phyloP scores from a whole-genome alignment of 30 jellyfish, hydroid and myxozoan species.

The Turritopsis rubra region DNA sequence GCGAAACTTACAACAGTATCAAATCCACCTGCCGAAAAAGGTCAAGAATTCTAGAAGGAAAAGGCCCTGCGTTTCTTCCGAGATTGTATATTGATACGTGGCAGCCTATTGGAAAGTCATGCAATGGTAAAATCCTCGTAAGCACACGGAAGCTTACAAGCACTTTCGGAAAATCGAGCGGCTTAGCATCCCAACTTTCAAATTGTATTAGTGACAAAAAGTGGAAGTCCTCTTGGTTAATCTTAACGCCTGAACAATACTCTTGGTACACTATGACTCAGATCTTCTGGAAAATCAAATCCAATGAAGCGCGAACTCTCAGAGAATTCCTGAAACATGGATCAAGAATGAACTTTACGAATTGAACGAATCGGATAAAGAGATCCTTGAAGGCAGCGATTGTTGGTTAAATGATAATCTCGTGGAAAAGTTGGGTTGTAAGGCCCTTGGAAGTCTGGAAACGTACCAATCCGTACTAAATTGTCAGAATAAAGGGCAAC shows the following conservation, averaged over 20 bases:
- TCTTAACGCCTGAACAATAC: slow-evolving; percentile 1
- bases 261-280: neutral
- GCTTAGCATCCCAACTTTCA: slow-evolving; percentile 13
- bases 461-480: slow-evolving; percentile 22
- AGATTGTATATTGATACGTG: too few relatives aligned
- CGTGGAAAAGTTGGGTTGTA: slow-evolving; percentile 21
- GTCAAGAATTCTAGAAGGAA: too few relatives aligned
- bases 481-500: neutral
- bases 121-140: too few relatives aligned
- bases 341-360: neutral
- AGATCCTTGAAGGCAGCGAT: slow-evolving; percentile 9
- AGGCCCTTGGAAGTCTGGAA: slow-evolving; percentile 30
- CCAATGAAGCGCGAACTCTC: too few relatives aligned
- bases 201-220: slow-evolving; percentile 10
- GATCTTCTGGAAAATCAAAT: slow-evolving; percentile 17
- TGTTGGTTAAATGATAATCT: slow-evolving; percentile 22
- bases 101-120: too few relatives aligned
- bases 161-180: slow-evolving; percentile 14
- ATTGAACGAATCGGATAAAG: slow-evolving; percentile 18
- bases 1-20: too few relatives aligned
- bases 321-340: neutral
- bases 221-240: slow-evolving; percentile 20
- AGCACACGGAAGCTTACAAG: slow-evolving; percentile 17
- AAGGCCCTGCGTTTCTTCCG: too few relatives aligned
- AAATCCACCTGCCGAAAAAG: too few relatives aligned